phyloP scores from a whole-genome alignment of 2,888 invertebrate species.

The Sesia bembeciformis region DNA sequence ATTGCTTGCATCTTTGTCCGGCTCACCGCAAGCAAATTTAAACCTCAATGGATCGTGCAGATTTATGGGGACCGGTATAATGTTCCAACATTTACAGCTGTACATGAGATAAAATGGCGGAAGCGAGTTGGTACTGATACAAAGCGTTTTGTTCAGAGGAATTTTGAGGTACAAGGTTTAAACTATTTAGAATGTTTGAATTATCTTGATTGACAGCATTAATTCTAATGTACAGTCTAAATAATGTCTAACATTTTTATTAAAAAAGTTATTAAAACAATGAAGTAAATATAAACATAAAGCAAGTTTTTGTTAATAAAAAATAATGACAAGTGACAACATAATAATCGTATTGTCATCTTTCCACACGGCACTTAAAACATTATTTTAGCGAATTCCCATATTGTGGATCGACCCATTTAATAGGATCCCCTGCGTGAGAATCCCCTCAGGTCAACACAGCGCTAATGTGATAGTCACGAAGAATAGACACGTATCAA shows the following conservation, averaged over 20 bases:
- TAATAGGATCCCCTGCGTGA: constrained; percentile 19
- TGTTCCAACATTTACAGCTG: constrained; percentile 4
- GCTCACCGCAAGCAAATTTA: constrained; percentile 28
- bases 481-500: constrained; percentile 10
- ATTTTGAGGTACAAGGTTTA: no score
- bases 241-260: no score
- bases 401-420: constrained; percentile 21
- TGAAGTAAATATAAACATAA: no score
- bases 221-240: no score
- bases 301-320: no score
- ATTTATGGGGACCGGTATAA: constrained; percentile 26
- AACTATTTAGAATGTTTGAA: no score
- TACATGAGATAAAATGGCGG: constrained; percentile 19
- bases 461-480: constrained; percentile 32
- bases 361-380: no score
- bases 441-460: constrained; percentile 30
- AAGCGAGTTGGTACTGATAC: constrained; percentile 2
- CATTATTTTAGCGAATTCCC: constrained; percentile 7
- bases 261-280: no score
- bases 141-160: no score
- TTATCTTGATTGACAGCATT: no score
- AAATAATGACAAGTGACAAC: no score
- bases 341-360: no score
- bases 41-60: constrained; percentile 31
- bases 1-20: constrained; percentile 21